Base-by-base conservation (phyloP, 2,113 vertebrate genomes). In the Grammomys surdaster region DNA sequence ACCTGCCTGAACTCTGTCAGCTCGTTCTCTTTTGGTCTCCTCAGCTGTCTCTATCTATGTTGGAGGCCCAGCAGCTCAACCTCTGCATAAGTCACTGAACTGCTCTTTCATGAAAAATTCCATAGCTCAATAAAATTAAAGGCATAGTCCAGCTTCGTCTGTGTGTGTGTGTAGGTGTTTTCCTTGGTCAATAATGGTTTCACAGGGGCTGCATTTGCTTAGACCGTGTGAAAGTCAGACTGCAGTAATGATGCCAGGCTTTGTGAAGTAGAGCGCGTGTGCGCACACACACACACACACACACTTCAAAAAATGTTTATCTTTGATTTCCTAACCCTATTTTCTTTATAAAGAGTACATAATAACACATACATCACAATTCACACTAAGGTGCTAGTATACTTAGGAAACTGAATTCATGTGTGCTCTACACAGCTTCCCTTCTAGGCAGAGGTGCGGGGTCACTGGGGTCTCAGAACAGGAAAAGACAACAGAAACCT, bases 91-190 rank as follows among this genome's bases (percentile, higher is more conserved):
- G 81, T 36, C 56, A 70, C 33, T 91, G 89, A 95, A 84, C 69
- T 94, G 78, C 69, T 93, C 54, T 89, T 91, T 85, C 73, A 94
- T 77, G 19, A 19, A 46, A 31, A 75, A 65, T 43, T 84, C 92
- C 93, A 92, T 89, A 91, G 94, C 65, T 56, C 73, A 97, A 88
- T 97, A 97, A 96, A 97, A 89, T 31, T n/a, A 96, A 97, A 72
- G 76, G 56, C 87, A 76, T 95, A 24, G 67, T 80, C 63, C 76
- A 69, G 78, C 70, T 75, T 93, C 54, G 17, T 4, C 28, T 72
- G 77, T 75, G 43, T 60, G 31, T n/a, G 28, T 14, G 13, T 56
- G 56, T 86, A 54, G 54, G 58, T 92, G 22, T 40, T 67, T 48
- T 91, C 60, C 90, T 87, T 17, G n/a, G 16, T 70, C 40, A 4